Evolutionary conservation across 2,888 invertebrate genomes (phyloP).

Genomic region (Caenorhabditis panamensis): DNA sequence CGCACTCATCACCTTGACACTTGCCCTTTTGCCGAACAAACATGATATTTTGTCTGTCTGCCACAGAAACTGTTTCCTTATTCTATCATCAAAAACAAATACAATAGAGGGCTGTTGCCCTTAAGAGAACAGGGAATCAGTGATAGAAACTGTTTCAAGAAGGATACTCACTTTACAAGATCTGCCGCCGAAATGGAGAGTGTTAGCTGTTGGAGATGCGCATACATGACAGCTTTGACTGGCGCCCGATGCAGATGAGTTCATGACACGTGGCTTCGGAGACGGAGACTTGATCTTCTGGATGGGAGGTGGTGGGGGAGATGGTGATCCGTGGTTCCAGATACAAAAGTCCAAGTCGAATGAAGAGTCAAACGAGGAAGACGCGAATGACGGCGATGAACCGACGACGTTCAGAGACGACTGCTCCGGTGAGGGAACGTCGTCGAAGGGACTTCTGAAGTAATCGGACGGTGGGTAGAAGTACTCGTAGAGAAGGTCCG

Average conservation of each 20-base stretch:
- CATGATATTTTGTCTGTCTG: neutral
- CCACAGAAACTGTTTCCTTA: neutral
- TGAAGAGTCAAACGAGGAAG: slow-evolving; percentile 8
- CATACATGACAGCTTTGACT: slow-evolving; percentile 65
- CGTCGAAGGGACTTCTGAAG: slow-evolving; percentile 44
- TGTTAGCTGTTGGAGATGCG: slow-evolving; percentile 68
- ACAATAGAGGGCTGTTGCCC: neutral
- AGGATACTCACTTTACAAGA: slow-evolving; percentile 58
- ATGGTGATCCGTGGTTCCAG: slow-evolving; percentile 26
- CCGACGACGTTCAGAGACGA: slow-evolving; percentile 7
- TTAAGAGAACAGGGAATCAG: neutral
- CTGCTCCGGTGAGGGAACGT: slow-evolving; percentile 29
- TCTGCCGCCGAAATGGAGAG: slow-evolving; percentile 69
- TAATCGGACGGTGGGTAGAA: slow-evolving; percentile 53
- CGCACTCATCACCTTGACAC: neutral
- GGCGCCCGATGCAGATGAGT: slow-evolving; percentile 6
- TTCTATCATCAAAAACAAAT: neutral
- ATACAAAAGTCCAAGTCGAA: slow-evolving; percentile 44
- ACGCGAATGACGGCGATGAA: neutral
- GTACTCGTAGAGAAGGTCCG: slow-evolving; percentile 59
- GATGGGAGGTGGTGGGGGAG: slow-evolving; percentile 10
- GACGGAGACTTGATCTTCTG: slow-evolving; percentile 1
- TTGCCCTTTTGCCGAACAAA: neutral
- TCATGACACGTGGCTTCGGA: slow-evolving; percentile 28
- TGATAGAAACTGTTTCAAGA: neutral